Evolutionary conservation across 2,888 invertebrate species (phyloP).

Genomic region (Chymomyza fuscimana): DNA sequence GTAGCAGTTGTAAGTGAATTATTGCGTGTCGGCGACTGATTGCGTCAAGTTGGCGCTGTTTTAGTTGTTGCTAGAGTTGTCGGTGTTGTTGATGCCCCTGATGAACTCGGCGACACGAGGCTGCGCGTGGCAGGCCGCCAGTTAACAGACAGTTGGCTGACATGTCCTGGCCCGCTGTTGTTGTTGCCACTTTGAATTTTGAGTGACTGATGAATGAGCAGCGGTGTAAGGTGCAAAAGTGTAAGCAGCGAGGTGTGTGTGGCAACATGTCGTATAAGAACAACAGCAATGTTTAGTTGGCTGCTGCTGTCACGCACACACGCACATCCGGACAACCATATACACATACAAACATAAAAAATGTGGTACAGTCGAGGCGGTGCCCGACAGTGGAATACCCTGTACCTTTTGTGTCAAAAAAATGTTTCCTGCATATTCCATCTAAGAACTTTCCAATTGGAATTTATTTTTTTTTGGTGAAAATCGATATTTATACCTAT

Average conservation of each 20-base stretch:
- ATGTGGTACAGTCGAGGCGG: too few species aligned
- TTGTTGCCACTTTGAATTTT: conserved; percentile 11
- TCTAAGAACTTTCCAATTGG: too few species aligned
- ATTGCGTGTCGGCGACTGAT: conserved; percentile 57
- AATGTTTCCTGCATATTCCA: too few species aligned
- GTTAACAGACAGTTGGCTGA: conserved; percentile 5
- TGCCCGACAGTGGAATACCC: too few species aligned
- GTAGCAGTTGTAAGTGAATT: conserved; percentile 52
- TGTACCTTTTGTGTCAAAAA: too few species aligned
- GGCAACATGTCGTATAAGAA: background rate
- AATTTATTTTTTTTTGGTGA: too few species aligned
- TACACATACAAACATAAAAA: background rate
- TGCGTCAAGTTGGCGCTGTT: conserved; percentile 22
- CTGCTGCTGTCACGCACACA: conserved; percentile 22
- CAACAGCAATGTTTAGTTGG: conserved; percentile 9
- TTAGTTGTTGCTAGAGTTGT: background rate
- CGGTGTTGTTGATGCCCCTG: background rate
- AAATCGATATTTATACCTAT: too few species aligned
- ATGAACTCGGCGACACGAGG: background rate
- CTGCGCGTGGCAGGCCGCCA: conserved; percentile 3
- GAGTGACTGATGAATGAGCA: conserved; percentile 20
- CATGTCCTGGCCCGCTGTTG: conserved; percentile 22
- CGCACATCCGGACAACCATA: conserved; percentile 8
- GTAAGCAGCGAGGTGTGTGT: background rate
- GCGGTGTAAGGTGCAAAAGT: background rate